Percentiles rank a stretch among this genome's conserved stretches.
Evolutionary conservation across 2,797 vertebrate species (phyloP).

Genomic region (Manis javanica): DNA sequence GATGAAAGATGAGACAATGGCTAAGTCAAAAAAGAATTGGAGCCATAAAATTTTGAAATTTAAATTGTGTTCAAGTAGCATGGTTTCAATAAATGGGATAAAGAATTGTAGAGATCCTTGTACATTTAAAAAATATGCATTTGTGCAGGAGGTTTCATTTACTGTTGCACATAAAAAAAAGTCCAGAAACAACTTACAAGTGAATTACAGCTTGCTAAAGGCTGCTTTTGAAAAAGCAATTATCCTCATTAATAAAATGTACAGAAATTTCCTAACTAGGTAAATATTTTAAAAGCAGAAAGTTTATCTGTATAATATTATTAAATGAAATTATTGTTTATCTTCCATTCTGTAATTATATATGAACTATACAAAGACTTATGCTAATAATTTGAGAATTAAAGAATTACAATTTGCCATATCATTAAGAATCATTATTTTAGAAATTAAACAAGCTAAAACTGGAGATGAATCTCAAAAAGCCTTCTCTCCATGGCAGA

Average conservation of each 20-base stretch:
- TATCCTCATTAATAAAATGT: conserved; percentile 1
- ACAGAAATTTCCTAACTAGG: neutral
- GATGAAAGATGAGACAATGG: neutral
- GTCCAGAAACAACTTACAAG: neutral
- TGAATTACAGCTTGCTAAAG: neutral
- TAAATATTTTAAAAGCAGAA: neutral
- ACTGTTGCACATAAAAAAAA: neutral
- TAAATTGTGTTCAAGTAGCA: neutral
- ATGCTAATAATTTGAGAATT: neutral
- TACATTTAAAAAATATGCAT: neutral
- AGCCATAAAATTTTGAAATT: neutral
- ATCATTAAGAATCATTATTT: neutral
- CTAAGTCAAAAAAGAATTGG: neutral
- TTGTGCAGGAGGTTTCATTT: neutral
- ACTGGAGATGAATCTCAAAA: neutral
- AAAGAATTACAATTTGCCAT: neutral
- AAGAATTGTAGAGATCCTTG: neutral
- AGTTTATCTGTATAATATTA: neutral
- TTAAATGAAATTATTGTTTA: neutral
- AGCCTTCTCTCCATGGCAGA: neutral
- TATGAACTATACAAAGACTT: conserved; percentile 1
- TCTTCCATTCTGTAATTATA: neutral
- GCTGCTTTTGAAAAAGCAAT: neutral
- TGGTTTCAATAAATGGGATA: neutral
- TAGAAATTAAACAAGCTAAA: neutral